Conservation (phyloP, 2,113 vertebrate genomes). For the Periophthalmus modestus region DNA sequence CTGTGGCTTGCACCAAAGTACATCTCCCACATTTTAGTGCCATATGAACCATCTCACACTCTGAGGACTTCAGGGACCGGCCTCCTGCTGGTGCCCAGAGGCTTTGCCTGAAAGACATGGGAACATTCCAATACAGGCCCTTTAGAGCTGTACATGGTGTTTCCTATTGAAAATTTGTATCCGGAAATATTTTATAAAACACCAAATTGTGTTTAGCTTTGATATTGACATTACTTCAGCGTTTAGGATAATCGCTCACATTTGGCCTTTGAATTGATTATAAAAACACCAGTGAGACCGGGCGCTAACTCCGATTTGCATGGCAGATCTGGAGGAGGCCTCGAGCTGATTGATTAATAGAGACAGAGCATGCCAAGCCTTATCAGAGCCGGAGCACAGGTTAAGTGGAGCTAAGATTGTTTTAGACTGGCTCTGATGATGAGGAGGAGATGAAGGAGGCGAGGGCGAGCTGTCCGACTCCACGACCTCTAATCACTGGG, state of each 20-base stretch:
- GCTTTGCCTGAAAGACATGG: too few species aligned
- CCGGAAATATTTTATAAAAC: not conserved
- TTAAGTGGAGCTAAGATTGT: conserved; percentile 84
- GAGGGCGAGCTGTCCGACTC: conserved; percentile 73
- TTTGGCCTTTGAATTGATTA: conserved; percentile 21
- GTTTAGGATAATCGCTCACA: conserved; percentile 12
- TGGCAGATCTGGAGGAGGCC: conserved; percentile 61
- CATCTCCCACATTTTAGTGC: too few species aligned
- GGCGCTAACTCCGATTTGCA: conserved; percentile 70
- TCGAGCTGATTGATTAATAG: conserved; percentile 80
- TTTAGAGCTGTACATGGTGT: not conserved
- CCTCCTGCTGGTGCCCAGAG: too few species aligned
- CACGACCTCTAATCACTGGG: conserved; percentile 68
- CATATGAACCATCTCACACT: too few species aligned
- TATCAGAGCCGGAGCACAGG: conserved; percentile 75
- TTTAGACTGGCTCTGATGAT: conserved; percentile 79
- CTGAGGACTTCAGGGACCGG: too few species aligned
- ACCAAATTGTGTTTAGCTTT: not conserved
- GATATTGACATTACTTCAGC: not conserved
- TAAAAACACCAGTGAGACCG: conserved; percentile 20
- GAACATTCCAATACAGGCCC: too few species aligned
- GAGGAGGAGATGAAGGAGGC: conserved; percentile 72
- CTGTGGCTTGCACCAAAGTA: too few species aligned
- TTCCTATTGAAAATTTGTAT: not conserved
- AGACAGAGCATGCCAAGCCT: conserved; percentile 80